A percentile compares a stretch with the other conserved stretches of the same genome.
phyloP scores from a whole-genome alignment of 2,113 vertebrate species.

The Astur gentilis region DNA sequence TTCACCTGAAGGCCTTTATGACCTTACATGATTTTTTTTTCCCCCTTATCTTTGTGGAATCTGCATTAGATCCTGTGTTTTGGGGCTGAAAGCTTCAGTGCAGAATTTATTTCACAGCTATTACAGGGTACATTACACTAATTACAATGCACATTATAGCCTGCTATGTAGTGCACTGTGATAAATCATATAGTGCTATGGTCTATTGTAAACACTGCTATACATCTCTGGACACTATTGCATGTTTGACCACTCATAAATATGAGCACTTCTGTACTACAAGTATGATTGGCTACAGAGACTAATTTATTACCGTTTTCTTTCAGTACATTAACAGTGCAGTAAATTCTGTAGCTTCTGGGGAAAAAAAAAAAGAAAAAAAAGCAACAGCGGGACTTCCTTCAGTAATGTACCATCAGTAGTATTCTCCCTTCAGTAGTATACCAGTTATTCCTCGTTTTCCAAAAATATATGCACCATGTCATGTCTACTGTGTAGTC shows the following conservation, averaged over 20 bases:
- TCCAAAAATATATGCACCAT: neutral
- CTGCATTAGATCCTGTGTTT: neutral
- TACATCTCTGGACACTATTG: constrained; percentile 10
- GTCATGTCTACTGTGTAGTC: neutral
- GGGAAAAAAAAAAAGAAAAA: neutral
- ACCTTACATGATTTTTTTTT: rapidly evolving
- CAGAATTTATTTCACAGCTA: constrained; percentile 25
- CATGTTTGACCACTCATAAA: constrained; percentile 30
- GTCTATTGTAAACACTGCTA: neutral
- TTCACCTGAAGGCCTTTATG: neutral
- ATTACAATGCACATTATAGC: neutral
- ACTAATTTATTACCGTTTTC: constrained; percentile 27
- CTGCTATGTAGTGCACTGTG: neutral
- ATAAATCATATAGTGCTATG: neutral
- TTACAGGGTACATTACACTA: constrained; percentile 25
- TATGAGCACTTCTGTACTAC: neutral
- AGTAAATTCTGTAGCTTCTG: constrained; percentile 4
- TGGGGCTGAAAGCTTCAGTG: neutral
- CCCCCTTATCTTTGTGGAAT: neutral
- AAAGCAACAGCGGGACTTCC: neutral
- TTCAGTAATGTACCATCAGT: neutral
- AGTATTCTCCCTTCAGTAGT: neutral
- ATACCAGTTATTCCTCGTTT: neutral
- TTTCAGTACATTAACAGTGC: neutral
- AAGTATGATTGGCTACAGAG: neutral